Evolutionary conservation across 1,140 invertebrate genomes (phyloP).

Genomic region (Drosophila lini): DNA sequence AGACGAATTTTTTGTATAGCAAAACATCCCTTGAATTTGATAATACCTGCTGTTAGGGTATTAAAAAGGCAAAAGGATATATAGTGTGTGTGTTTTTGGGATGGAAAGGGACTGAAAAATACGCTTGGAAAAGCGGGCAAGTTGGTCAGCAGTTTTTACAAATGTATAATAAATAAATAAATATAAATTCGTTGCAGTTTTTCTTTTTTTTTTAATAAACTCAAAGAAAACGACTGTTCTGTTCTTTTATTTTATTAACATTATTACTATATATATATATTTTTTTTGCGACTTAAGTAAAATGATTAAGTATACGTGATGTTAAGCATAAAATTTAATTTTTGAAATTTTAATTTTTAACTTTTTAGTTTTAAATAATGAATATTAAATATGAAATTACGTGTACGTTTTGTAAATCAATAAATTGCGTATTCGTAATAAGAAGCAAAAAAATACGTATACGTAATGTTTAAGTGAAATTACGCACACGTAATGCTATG

Average conservation of each 20-base stretch:
- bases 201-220: neutral
- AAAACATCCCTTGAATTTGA: neutral
- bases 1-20: neutral
- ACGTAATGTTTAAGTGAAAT: neutral
- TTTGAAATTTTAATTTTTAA: too few species aligned
- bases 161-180: constrained; percentile 10
- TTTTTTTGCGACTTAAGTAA: too few species aligned
- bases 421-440: neutral
- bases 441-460: neutral
- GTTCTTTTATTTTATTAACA: neutral
- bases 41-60: neutral
- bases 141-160: constrained; percentile 41
- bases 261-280: too few species aligned
- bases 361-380: too few species aligned
- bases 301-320: too few species aligned
- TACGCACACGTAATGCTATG: too few species aligned
- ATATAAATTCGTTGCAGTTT: constrained; percentile 15
- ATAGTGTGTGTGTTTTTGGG: neutral
- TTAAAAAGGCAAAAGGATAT: neutral
- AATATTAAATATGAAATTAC: neutral
- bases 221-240: neutral
- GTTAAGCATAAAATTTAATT: too few species aligned
- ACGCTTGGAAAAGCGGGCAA: constrained; percentile 20
- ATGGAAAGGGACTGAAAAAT: neutral
- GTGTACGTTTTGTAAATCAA: neutral